Conservation (phyloP, 1,140 invertebrate genomes). For the Mactra quadrangularis region DNA sequence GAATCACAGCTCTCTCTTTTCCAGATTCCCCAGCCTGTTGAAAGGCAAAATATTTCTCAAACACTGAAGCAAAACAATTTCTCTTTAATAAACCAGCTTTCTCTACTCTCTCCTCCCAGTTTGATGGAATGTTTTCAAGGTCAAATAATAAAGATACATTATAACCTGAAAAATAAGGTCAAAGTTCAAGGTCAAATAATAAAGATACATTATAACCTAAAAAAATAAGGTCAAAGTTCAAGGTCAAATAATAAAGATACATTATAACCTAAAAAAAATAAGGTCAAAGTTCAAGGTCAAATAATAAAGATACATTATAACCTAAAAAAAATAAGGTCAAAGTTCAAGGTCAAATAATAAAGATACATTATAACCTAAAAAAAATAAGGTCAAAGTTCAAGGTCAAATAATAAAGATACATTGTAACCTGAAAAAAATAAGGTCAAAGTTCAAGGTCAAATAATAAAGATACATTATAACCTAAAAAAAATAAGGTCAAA, state of each 20-base stretch:
- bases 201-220: too few species aligned
- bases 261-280: too few species aligned
- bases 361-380: too few species aligned
- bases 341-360: too few species aligned
- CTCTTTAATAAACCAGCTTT: constrained; percentile 98
- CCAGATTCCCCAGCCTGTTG: constrained; percentile 96
- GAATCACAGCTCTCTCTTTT: constrained; percentile 95
- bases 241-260: too few species aligned
- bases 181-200: not conserved
- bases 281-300: too few species aligned
- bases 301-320: too few species aligned
- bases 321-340: too few species aligned
- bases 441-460: constrained; percentile 97
- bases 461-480: constrained; percentile 97
- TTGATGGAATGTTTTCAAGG: constrained; percentile 94
- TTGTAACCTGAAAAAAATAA: too few species aligned
- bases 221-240: too few species aligned
- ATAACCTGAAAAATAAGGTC: constrained; percentile 87
- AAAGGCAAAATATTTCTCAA: constrained; percentile 99
- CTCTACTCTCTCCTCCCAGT: constrained; percentile 94
- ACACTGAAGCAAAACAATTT: constrained; percentile 99
- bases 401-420: too few species aligned
- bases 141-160: constrained; percentile 97
- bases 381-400: too few species aligned
- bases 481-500: constrained; percentile 79